Percentiles rank a stretch among this genome's conserved stretches.
These are phyloP conservation scores for Scaptomyza pallida DNA, from an alignment of 1,140 invertebrate species.

Conservation along the genomic window DNA sequence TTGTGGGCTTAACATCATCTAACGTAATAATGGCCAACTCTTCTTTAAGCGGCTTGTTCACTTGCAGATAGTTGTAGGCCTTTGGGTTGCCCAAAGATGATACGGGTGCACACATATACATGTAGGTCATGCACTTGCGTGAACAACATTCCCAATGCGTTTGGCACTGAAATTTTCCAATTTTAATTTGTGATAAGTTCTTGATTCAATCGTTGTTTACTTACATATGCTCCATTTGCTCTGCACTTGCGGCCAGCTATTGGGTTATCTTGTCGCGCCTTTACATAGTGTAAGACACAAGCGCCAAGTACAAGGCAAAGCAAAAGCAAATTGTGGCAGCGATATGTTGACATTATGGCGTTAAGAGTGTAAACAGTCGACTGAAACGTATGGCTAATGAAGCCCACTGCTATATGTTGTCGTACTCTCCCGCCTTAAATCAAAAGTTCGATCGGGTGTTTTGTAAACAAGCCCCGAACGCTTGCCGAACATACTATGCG, in stretches of 20 bases:
- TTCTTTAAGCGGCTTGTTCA: neutral
- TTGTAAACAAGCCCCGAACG: constrained; percentile 2
- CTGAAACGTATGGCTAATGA: constrained; percentile 33
- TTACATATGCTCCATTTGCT: constrained; percentile 59
- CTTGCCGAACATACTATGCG: constrained; percentile 8
- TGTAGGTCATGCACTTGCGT: constrained; percentile 69
- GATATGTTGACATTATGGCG: constrained; percentile 46
- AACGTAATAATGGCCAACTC: constrained; percentile 12
- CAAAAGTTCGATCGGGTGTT: neutral
- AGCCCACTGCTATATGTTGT: constrained; percentile 4
- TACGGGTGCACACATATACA: constrained; percentile 45
- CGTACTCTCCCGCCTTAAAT: neutral
- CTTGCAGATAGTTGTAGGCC: neutral
- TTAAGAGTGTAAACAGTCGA: constrained; percentile 39
- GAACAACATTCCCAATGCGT: constrained; percentile 73
- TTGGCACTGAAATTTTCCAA: constrained; percentile 58
- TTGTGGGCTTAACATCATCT: constrained; percentile 13
- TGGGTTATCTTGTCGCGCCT: constrained; percentile 14
- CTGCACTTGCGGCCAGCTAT: constrained; percentile 26
- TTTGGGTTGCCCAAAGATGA: neutral
- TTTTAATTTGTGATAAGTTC: neutral
- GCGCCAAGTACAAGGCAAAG: constrained; percentile 24
- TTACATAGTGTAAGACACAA: neutral
- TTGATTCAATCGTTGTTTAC: constrained; percentile 7
- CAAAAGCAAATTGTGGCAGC: constrained; percentile 8